Base-by-base conservation (phyloP, 2,888 invertebrate species). In the Synanthedon vespiformis region DNA sequence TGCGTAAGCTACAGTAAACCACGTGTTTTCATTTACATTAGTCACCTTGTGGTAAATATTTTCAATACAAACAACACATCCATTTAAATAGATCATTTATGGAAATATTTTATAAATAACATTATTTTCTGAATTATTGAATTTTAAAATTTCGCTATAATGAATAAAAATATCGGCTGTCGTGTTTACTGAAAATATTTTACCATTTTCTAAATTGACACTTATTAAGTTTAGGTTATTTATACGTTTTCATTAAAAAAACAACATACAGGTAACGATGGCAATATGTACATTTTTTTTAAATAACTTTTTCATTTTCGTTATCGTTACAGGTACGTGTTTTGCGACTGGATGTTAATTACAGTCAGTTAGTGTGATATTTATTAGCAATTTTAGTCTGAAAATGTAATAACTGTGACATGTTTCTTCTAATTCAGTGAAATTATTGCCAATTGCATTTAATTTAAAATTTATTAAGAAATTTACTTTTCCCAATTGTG, bases 1-100 rank as follows among this genome's bases (percentile, higher is more conserved):
- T 78, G 86, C 84, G 74, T 84, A 84, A 84, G 83, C 86, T 75
- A 76, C 66, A 58, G 74, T 83, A 80, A 80, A 74, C 79, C 62
- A 56, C 58, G 76, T 78, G 78, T 74, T 65, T 68, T 64, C 61
- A 53, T 51, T 72, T 72, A 58, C 64, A 55, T 50, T 53, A 53
- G 14, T 55, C 51, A 55, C 51, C 52, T 53, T 58, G 48, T 49
- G 12, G 41, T 50, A 41, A 51, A 57, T 57, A 48, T 57, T 55
- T 53, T 54, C 57, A 51, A 56, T 51, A 53, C 2, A 34, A 8
- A 34, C 34, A 8, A 10, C 2, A 34, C 10, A 34, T 34, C 34
- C 34, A 34, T 34, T 10, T 16, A 16, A 1, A 16, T 2, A 34
- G 34, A 34, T 8, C 34, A 34, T 34, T 2, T 34, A 34, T 34